Evolutionary conservation across 2,113 vertebrate genomes (phyloP).

Genomic region (Capricornis sumatraensis): DNA sequence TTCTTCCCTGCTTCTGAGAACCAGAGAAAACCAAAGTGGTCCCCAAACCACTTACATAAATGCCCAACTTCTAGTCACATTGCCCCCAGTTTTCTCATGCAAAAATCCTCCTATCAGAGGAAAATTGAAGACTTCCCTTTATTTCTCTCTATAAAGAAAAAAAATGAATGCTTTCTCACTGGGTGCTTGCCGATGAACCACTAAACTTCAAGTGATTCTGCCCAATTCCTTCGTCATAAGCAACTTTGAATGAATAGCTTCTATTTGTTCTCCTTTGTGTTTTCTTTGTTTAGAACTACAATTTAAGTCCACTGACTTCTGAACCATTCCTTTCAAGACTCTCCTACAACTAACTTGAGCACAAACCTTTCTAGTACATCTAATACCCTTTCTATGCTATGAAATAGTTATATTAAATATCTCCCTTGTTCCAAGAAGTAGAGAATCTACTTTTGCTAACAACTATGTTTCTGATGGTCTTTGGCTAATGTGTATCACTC

Average conservation of each 20-base stretch:
- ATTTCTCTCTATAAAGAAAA: neutral
- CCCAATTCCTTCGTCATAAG: neutral
- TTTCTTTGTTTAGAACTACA: neutral
- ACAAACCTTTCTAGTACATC: neutral
- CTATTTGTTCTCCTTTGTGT: neutral
- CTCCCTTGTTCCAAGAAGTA: neutral
- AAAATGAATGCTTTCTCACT: neutral
- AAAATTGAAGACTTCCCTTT: neutral
- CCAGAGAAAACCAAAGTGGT: neutral
- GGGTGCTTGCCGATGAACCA: accelerated
- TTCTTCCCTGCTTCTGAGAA: neutral
- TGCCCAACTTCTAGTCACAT: neutral
- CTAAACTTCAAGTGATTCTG: neutral
- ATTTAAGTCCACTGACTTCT: neutral
- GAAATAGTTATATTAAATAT: neutral
- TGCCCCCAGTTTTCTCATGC: neutral
- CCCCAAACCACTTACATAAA: neutral
- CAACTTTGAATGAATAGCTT: neutral
- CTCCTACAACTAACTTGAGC: neutral
- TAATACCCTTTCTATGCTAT: neutral
- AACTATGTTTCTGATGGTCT: neutral
- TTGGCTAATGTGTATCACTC: neutral
- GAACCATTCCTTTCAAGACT: neutral
- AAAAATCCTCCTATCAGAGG: neutral
- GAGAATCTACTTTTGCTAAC: neutral